phyloP scores from a whole-genome alignment of 92 coral and sea anemone genomes.

The Blastomussa wellsi region DNA sequence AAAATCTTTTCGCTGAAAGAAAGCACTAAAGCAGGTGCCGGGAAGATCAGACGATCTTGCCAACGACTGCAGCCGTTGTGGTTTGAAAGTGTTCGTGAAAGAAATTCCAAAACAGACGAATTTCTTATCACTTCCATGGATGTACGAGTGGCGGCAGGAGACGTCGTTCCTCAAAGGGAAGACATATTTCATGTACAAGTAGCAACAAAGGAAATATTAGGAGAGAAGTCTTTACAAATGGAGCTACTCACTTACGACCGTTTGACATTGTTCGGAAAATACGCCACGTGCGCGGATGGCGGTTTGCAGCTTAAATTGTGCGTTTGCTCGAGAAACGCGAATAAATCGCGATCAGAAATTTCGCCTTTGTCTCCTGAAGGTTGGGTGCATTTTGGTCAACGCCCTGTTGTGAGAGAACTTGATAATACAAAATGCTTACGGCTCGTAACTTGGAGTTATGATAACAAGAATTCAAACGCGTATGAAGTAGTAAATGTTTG shows the following conservation, averaged over 20 bases:
- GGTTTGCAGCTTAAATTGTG: slow-evolving; percentile 61
- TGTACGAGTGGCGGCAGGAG: slow-evolving; percentile 66
- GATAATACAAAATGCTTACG: slow-evolving; percentile 35
- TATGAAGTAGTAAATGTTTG: slow-evolving; percentile 69
- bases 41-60: slow-evolving; percentile 52
- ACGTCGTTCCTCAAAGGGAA: slow-evolving; percentile 60
- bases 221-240: slow-evolving; percentile 51
- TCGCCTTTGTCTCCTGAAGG: background rate
- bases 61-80: slow-evolving; percentile 51
- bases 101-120: slow-evolving; percentile 50
- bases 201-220: slow-evolving; percentile 39
- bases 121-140: slow-evolving; percentile 63
- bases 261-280: slow-evolving; percentile 66
- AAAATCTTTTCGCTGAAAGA: background rate
- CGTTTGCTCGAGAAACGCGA: slow-evolving; percentile 52
- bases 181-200: slow-evolving; percentile 77
- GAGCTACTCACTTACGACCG: slow-evolving; percentile 60
- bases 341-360: background rate
- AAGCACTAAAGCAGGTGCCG: background rate
- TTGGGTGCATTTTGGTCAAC: slow-evolving; percentile 23
- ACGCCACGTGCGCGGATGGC: slow-evolving; percentile 65
- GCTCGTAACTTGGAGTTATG: slow-evolving; percentile 32
- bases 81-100: slow-evolving; percentile 67
- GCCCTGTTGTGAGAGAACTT: slow-evolving; percentile 4
- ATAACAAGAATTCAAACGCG: slow-evolving; percentile 17